Base-by-base conservation (phyloP, 1,140 invertebrate species). In the Liolophura sinensis region DNA sequence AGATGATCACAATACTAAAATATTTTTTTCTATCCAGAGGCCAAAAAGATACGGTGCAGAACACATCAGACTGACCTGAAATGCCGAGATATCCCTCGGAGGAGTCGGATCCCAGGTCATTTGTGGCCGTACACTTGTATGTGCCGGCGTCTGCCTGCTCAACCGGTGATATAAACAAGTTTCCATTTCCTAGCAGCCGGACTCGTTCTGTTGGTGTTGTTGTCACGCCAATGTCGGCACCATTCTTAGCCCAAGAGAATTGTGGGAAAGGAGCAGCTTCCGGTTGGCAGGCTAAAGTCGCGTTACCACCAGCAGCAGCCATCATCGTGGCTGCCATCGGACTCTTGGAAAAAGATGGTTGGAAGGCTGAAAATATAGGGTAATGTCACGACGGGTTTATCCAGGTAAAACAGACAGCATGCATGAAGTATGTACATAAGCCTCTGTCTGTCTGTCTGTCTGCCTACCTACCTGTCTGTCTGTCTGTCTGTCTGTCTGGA, bases 261-360 rank as follows among this genome's bases (percentile, higher is more conserved):
- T 90, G 90, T 0, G 96, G 93, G 73, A 87, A 88, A 0, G 96
- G 96, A 7, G 96, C 94, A n/a, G 94, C 95, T 87, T 98, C 96
- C 0, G 96, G 95, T 76, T 93, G 90, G 83, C 96, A 98, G 56
- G 89, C 87, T 57, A 98, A 91, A 0, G 95, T 97, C 0, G 94
- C 91, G 84, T 97, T 97, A 54, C 93, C 93, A 68, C 90, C 91
- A 82, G 94, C 92, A 1, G 93, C 92, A 0, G 93, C 95, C 85
- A 94, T 94, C 18, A 92, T 93, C 84, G 96, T 93, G 0, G 90
- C 86, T 80, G 94, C 92, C 48, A 98, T 82, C 3, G 95, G 95
- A 56, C 88, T 87, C 83, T 97, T 97, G 70, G 92, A 91, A 82
- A 98, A 98, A 5, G 92, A 92, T 40, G 96, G 96, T 77, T 90